Conservation (phyloP, 1,140 invertebrate genomes). For the Grapholita molesta region DNA sequence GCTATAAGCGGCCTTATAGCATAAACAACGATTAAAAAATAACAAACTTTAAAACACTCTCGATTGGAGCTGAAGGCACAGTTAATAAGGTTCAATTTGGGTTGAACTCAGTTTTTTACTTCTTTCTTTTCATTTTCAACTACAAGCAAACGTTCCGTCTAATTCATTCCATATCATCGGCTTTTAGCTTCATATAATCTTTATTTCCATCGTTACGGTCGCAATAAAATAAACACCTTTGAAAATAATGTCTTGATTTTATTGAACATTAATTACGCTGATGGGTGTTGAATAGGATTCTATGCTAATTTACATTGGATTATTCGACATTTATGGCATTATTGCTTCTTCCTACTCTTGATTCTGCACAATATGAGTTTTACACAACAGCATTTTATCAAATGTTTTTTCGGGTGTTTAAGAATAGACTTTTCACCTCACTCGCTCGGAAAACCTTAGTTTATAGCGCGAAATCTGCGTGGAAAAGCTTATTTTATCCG, state of each 20-base stretch:
- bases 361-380: too few species aligned
- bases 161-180: not conserved
- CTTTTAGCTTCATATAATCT: not conserved
- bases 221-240: not conserved
- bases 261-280: not conserved
- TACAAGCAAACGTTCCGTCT: not conserved
- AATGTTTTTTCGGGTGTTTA: too few species aligned
- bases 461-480: too few species aligned
- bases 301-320: too few species aligned
- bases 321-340: too few species aligned
- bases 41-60: not conserved
- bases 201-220: not conserved
- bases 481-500: too few species aligned
- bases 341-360: too few species aligned
- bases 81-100: not conserved
- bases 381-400: too few species aligned
- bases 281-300: too few species aligned
- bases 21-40: not conserved
- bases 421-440: too few species aligned
- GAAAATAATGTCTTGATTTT: not conserved
- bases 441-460: too few species aligned
- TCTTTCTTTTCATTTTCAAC: not conserved
- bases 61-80: not conserved
- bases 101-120: not conserved
- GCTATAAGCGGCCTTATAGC: not conserved